Percentiles rank a stretch among this genome's conserved stretches.
These are phyloP conservation scores for Notoglanidium macrostoma DNA, from an alignment of 2,797 vertebrate species.

Conservation along the genomic window DNA sequence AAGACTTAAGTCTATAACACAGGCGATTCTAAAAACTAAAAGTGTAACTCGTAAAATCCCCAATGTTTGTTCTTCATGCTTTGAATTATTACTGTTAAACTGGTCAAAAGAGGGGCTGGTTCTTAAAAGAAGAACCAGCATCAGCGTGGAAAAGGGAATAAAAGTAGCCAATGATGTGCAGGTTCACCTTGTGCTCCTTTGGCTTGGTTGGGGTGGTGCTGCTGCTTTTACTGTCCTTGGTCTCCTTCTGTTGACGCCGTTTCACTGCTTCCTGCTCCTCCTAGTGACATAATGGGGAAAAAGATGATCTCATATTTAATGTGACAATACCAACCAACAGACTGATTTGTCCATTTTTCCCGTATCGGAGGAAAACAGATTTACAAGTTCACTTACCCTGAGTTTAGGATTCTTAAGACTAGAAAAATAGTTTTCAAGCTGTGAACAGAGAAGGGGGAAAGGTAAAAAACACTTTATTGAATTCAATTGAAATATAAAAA, in stretches of 20 bases:
- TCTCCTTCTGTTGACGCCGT: slow-evolving; percentile 89
- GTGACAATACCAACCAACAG: neutral
- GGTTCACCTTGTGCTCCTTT: slow-evolving; percentile 84
- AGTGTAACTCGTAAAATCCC: neutral
- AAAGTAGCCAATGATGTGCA: neutral
- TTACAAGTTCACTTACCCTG: slow-evolving; percentile 86
- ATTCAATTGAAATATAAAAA: no score
- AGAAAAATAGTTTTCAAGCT: slow-evolving; percentile 99
- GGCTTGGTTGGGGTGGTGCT: slow-evolving; percentile 93
- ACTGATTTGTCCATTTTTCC: neutral
- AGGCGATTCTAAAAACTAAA: neutral
- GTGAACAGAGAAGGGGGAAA: slow-evolving; percentile 51
- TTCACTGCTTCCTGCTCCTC: slow-evolving; percentile 97
- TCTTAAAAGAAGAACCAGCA: neutral
- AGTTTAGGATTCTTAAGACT: slow-evolving; percentile 99
- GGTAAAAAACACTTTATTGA: neutral
- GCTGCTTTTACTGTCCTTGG: slow-evolving; percentile 91
- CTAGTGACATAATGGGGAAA: slow-evolving; percentile 63
- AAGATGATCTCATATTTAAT: neutral
- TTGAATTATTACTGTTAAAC: neutral
- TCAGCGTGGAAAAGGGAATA: no score
- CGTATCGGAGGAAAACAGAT: neutral
- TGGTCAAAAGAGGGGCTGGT: neutral
- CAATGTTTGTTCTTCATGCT: neutral
- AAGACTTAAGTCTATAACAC: neutral